Base-by-base conservation (phyloP, 2,888 invertebrate species). In the Leptopilina drosophilae region DNA sequence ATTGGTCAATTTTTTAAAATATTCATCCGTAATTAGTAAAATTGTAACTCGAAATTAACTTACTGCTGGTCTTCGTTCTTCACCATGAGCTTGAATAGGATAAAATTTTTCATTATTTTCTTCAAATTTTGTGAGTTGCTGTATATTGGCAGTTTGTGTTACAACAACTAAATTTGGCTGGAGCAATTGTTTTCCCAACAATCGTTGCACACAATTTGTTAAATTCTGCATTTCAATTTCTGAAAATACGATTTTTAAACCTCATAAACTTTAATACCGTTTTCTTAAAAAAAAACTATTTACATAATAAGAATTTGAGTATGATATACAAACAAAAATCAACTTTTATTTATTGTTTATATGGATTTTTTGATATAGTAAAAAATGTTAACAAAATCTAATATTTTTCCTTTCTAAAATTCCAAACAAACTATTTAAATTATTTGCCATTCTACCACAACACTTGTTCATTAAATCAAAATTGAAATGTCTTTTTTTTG, bases 11-110 rank as follows among this genome's bases (percentile, higher is more conserved):
- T 49, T 49, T 49, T 33, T 2, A 33, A 33, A 33, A 33, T 33
- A 33, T 33, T 33, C 33, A 33, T 33, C 33, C 33, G 33, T 33
- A 33, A 33, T 33, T 33, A 33, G 33, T 33, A 33, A 33, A 33
- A 33, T 33, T 33, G 2, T 1, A 33, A 33, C 33, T 2, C 33
- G 33, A 42, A 42, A 42, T 42, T 42, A 6, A 93, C 95, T 95
- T 94, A 98, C 98, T 20, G 98, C 98, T 73, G 96, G 97, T 89
- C 98, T 93, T 59, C 94, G 94, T 89, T 95, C 94, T 90, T 98
- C 97, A 2, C 94, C 94, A 14, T 94, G 93, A 82, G 92, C 88
- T 92, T 96, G 96, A 42, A 98, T 97, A 26, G 97, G 96, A 92
- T 94, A 97, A 8, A 98, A 93, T 87, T 94, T 94, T 78, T 96